Evolutionary conservation across 2,888 invertebrate species (phyloP), one percentile per base, ranked within the genome.

Genomic region (Corbicula japonica): DNA sequence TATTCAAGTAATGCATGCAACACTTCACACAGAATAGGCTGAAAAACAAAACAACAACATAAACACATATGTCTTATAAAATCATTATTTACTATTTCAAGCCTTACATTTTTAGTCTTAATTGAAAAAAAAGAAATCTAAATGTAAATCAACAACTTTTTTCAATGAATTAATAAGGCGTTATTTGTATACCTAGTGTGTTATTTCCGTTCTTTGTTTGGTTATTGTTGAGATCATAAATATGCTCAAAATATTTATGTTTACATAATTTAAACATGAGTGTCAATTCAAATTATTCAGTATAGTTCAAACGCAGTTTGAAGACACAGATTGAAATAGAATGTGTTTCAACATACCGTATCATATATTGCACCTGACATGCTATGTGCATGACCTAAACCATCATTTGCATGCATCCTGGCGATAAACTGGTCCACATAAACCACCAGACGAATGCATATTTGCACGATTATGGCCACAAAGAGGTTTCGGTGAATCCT

Each of bases 401-500:
- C 97, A 65, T 96, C 95, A 93, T 97, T 80, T n/a, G 80, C 80
- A 10, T 83, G 80, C 26, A 88, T 70, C 60, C 91, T 86, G 21
- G 93, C 93, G 71, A 93, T 91, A 48, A 91, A 90, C 74, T 94
- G 91, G 85, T 94, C 94, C 35, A 94, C 90, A 81, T 94, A 94
- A 30, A 94, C 90, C 12, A 93, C 87, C 4, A 94, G 89, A n/a
- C 93, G 91, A 65, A 94, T 93, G 56, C 92, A 86, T 6, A 94
- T 93, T 79, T 94, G 94, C 56, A 94, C 93, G 28, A 96, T 95
- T 95, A 97, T 97, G 1, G 97, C 97, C 48, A 96, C 94, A 93
- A 97, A 98, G 70, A 97, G 95, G 93, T 97, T 97, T 93, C 96
- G 96, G 94, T 97, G 98, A 86, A 97, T 97, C 87, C 96, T 95